Percentiles rank a stretch among this genome's conserved stretches.
phyloP scores from a whole-genome alignment of 2,113 vertebrate species.

The Ornithorhynchus anatinus region DNA sequence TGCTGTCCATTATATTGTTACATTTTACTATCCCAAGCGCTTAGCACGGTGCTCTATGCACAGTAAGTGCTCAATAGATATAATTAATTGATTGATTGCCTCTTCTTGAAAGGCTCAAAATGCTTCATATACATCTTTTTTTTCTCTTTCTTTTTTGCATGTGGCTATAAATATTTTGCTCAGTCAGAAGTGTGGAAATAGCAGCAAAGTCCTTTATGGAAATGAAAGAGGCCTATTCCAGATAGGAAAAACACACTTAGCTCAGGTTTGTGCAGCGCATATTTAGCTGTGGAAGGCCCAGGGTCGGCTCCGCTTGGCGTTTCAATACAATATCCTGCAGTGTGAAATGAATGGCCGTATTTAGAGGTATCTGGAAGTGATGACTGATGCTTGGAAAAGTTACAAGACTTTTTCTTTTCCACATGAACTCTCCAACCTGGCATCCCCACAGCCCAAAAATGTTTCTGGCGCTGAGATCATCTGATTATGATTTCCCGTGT shows the following conservation, averaged over 20 bases:
- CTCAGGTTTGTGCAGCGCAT: slow-evolving; percentile 57
- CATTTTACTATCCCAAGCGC: too few species aligned
- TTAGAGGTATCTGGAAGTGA: slow-evolving; percentile 71
- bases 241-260: slow-evolving; percentile 70
- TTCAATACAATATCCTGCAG: slow-evolving; percentile 68
- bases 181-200: neutral
- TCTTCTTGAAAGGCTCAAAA: slow-evolving; percentile 49
- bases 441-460: slow-evolving; percentile 62
- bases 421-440: slow-evolving; percentile 70
- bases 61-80: too few species aligned
- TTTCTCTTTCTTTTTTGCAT: neutral
- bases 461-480: slow-evolving; percentile 67
- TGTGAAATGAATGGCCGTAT: slow-evolving; percentile 66
- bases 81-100: too few species aligned
- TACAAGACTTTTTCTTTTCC: slow-evolving; percentile 70
- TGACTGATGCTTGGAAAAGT: slow-evolving; percentile 68
- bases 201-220: slow-evolving; percentile 14
- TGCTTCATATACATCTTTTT: slow-evolving; percentile 47
- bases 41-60: too few species aligned
- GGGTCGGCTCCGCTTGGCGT: slow-evolving; percentile 58
- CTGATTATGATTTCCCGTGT: slow-evolving; percentile 71
- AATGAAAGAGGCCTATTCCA: slow-evolving; percentile 61
- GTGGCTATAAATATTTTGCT: slow-evolving; percentile 54
- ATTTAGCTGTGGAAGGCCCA: slow-evolving; percentile 60
- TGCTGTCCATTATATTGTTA: too few species aligned